phyloP scores from a whole-genome alignment of 1,140 invertebrate species.

The Luehdorfia chinensis region DNA sequence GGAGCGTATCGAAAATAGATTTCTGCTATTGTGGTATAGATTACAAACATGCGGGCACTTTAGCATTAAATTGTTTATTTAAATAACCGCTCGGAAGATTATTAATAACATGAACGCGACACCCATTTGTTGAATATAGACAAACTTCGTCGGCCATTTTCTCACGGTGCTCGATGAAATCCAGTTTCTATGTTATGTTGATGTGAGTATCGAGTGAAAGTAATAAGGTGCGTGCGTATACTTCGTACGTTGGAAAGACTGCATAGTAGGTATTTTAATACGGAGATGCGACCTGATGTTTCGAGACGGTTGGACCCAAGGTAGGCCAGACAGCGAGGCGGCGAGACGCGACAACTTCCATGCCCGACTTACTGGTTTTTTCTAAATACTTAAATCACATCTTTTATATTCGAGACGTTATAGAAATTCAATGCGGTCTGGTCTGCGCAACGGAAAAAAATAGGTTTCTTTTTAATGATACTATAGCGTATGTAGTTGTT shows the following conservation, averaged over 20 bases:
- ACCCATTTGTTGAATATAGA: too few relatives aligned
- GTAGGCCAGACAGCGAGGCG: slow-evolving; percentile 68
- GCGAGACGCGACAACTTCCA: slow-evolving; percentile 50
- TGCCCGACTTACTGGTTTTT: slow-evolving; percentile 55
- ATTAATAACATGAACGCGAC: too few relatives aligned
- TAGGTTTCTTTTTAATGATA: too few relatives aligned
- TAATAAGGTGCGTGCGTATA: slow-evolving; percentile 33
- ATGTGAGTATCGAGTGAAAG: slow-evolving; percentile 51
- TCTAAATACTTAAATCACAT: slow-evolving; percentile 62
- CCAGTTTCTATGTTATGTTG: slow-evolving; percentile 32
- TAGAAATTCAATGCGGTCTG: slow-evolving; percentile 61
- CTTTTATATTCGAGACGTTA: slow-evolving; percentile 37
- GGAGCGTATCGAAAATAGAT: too few relatives aligned
- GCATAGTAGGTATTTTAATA: slow-evolving; percentile 45
- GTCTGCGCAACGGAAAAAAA: slow-evolving; percentile 25
- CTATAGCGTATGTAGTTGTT: too few relatives aligned
- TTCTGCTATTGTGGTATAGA: too few relatives aligned
- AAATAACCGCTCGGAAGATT: too few relatives aligned
- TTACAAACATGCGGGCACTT: too few relatives aligned
- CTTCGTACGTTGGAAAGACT: slow-evolving; percentile 32
- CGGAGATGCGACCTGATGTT: slow-evolving; percentile 41
- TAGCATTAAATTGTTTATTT: too few relatives aligned
- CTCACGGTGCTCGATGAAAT: slow-evolving; percentile 28
- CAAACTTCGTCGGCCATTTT: slow-evolving; percentile 14
- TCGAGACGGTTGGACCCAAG: slow-evolving; percentile 46